Conservation (phyloP, 2,797 vertebrate genomes). For the Ciconia nigra region DNA sequence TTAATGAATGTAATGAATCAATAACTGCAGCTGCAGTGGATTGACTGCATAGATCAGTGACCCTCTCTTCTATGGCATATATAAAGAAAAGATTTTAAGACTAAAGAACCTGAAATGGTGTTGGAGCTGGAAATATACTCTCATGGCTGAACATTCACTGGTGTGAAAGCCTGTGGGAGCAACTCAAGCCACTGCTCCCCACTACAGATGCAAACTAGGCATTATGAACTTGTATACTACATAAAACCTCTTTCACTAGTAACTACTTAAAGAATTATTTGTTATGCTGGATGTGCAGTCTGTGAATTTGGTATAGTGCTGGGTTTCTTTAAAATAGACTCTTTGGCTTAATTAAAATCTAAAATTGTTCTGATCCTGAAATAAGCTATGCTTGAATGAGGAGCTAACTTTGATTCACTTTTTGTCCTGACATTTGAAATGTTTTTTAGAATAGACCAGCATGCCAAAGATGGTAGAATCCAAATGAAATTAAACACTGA, state of each 20-base stretch:
- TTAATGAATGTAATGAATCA: slow-evolving; percentile 36
- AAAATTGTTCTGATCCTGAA: not conserved
- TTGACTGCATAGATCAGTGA: not conserved
- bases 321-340: not conserved
- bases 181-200: not conserved
- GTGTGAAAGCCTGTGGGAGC: not conserved
- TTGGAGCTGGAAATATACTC: not conserved
- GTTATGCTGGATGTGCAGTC: not conserved
- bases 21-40: slow-evolving; percentile 5
- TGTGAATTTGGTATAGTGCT: not conserved
- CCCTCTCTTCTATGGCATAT: not conserved
- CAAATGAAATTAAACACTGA: not conserved
- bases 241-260: not conserved
- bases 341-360: not conserved
- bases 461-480: not conserved
- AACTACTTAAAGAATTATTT: not conserved
- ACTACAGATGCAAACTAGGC: not conserved
- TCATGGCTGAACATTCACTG: not conserved
- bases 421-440: not conserved
- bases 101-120: not conserved
- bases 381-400: not conserved
- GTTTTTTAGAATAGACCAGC: not conserved
- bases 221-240: not conserved
- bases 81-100: not conserved
- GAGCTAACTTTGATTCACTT: not conserved